Evolutionary conservation across 1,140 invertebrate species (phyloP).

Genomic region (Anagrus nilaparvatae): DNA sequence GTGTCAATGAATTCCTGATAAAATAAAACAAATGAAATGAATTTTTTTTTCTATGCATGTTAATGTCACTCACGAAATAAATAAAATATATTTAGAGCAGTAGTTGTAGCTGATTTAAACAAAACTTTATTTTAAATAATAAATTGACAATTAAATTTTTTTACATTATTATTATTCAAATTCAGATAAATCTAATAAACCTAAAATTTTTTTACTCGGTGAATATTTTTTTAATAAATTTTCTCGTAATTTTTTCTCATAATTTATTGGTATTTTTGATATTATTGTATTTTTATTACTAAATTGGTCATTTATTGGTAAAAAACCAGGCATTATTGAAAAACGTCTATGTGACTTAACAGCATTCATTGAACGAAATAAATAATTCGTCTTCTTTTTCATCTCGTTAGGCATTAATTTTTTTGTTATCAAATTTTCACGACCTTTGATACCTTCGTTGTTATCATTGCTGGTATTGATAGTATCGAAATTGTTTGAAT

Average conservation of each 20-base stretch:
- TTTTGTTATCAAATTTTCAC: conserved; percentile 23
- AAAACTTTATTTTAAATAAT: too few species aligned
- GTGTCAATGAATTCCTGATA: too few species aligned
- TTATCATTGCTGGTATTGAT: too few species aligned
- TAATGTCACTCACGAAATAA: too few species aligned
- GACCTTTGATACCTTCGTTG: too few species aligned
- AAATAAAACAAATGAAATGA: too few species aligned
- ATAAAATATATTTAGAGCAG: too few species aligned
- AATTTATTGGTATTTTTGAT: conserved; percentile 16
- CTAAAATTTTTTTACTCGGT: conserved; percentile 17
- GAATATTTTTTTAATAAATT: conserved; percentile 19
- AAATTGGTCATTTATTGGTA: conserved; percentile 23
- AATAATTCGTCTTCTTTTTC: conserved; percentile 21
- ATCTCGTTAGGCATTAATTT: conserved; percentile 27
- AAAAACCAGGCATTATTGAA: conserved; percentile 33
- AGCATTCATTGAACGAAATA: conserved; percentile 26
- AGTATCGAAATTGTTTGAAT: conserved; percentile 22
- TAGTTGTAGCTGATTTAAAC: too few species aligned
- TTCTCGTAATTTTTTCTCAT: conserved; percentile 15
- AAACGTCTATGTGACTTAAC: conserved; percentile 24
- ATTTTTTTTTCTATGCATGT: too few species aligned
- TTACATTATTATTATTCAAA: conserved; percentile 21
- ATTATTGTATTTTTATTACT: conserved; percentile 23
- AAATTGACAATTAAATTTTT: too few species aligned
- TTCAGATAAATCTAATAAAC: conserved; percentile 25